phyloP scores from a whole-genome alignment of 1,140 invertebrate genomes.

The Manduca sexta region DNA sequence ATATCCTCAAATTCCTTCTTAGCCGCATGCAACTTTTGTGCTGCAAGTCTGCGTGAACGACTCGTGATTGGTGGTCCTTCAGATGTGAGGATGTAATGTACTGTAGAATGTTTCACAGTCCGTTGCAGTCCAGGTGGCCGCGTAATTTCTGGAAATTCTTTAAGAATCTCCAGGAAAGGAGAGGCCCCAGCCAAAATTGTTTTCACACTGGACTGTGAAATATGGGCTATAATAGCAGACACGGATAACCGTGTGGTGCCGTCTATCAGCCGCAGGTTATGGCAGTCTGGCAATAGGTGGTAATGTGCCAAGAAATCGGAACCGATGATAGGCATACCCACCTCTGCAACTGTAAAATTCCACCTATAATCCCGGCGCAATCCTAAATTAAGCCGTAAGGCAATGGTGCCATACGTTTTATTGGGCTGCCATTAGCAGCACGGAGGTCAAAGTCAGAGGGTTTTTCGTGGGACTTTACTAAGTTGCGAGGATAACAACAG shows the following conservation, averaged over 20 bases:
- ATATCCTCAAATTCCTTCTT: constrained; percentile 3
- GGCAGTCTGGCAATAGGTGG: neutral
- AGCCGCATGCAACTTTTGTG: neutral
- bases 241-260: neutral
- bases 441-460: neutral
- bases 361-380: neutral
- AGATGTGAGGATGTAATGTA: neutral
- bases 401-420: neutral
- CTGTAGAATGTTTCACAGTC: neutral
- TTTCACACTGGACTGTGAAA: neutral
- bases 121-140: neutral
- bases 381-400: neutral
- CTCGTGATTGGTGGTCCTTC: constrained; percentile 1
- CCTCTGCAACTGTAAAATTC: constrained; percentile 3
- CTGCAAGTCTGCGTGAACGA: neutral
- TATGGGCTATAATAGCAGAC: neutral
- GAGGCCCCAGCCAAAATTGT: neutral
- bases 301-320: constrained; percentile 1
- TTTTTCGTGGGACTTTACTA: neutral
- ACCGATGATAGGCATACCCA: neutral
- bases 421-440: constrained; percentile 3
- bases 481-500: neutral
- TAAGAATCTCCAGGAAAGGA: neutral
- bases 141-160: neutral
- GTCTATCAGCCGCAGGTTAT: neutral